phyloP scores from a whole-genome alignment of 2,113 vertebrate genomes.

The Panurus biarmicus region DNA sequence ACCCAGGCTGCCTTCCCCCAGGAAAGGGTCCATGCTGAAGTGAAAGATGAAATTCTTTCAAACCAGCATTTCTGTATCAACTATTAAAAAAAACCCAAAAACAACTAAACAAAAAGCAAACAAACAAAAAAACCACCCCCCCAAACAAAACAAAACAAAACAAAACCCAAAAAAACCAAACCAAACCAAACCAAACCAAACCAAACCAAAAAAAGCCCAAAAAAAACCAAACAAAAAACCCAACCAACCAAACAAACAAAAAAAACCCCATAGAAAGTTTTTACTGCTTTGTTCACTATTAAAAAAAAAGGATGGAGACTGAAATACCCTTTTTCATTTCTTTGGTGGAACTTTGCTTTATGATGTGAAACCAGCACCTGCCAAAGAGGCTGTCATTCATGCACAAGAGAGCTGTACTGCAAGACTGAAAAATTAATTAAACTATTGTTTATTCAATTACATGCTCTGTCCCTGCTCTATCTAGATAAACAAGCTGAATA shows the following conservation, averaged over 20 bases:
- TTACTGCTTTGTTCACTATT: not conserved
- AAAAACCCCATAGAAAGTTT: not conserved
- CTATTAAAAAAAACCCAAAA: not conserved
- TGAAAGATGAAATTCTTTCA: not conserved
- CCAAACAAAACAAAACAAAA: too few relatives aligned
- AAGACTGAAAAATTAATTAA: not conserved
- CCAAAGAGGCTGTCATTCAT: not conserved
- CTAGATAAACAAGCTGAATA: slow-evolving; percentile 5
- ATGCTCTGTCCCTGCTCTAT: not conserved
- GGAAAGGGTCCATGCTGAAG: not conserved
- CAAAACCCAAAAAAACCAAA: not conserved
- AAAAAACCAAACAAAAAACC: not conserved
- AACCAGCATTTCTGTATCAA: not conserved
- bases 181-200: too few relatives aligned
- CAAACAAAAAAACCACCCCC: too few relatives aligned
- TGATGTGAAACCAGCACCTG: not conserved
- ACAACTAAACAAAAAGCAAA: not conserved
- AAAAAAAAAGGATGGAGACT: not conserved
- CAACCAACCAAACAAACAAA: too few relatives aligned
- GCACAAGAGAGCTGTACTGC: not conserved
- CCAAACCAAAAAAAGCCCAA: not conserved
- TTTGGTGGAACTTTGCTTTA: not conserved
- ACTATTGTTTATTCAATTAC: slow-evolving; percentile 1
- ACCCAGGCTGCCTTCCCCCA: not conserved
- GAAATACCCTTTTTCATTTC: not conserved